A percentile compares a stretch with the other conserved stretches of the same genome.
These are phyloP conservation scores for Theretra japonica DNA, from an alignment of 2,888 invertebrate genomes.

Conservation along the genomic window DNA sequence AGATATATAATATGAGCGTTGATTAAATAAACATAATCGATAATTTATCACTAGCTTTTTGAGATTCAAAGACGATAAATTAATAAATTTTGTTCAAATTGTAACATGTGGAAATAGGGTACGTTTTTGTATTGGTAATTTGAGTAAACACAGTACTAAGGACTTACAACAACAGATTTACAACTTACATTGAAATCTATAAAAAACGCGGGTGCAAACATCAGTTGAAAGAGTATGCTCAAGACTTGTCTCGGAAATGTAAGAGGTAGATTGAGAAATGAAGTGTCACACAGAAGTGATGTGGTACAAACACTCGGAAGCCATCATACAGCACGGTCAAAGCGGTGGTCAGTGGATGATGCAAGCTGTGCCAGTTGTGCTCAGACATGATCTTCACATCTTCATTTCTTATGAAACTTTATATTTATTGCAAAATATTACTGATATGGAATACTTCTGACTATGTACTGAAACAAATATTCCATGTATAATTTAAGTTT, in stretches of 20 bases:
- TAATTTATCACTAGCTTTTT: background rate
- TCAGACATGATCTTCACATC: conserved; percentile 43
- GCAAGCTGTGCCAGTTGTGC: conserved; percentile 61
- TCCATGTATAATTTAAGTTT: conserved; percentile 14
- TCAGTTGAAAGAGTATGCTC: conserved; percentile 29
- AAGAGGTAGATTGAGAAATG: conserved; percentile 38
- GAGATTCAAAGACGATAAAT: background rate
- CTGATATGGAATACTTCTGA: background rate
- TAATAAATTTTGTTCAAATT: background rate
- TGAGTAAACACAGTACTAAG: background rate
- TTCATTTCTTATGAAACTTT: background rate
- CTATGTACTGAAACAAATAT: conserved; percentile 12
- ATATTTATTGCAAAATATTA: background rate
- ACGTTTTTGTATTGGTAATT: background rate
- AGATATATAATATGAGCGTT: conserved; percentile 19
- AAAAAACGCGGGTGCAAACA: background rate
- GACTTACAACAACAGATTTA: background rate
- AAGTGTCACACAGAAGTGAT: conserved; percentile 38
- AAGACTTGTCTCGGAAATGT: conserved; percentile 11
- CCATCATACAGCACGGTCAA: conserved; percentile 56
- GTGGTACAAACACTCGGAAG: conserved; percentile 46
- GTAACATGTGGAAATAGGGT: background rate
- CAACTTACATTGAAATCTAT: conserved; percentile 17
- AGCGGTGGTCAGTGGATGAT: conserved; percentile 65
- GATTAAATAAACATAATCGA: conserved; percentile 6